Base-by-base conservation (phyloP, 2,797 vertebrate genomes). In the Anguilla megastoma region DNA sequence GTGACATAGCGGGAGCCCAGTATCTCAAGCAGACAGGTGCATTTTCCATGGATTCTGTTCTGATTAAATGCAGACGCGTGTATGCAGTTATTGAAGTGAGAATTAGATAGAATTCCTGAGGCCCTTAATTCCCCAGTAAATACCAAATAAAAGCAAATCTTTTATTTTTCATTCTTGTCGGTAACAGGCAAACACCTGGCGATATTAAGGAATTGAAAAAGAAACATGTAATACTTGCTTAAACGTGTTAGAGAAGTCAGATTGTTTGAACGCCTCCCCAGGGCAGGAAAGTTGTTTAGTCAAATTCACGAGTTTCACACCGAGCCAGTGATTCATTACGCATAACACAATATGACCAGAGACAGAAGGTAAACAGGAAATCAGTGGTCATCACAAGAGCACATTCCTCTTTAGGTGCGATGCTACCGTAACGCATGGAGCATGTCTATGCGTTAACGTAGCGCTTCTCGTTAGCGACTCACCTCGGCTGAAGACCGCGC, bases 401-500 rank as follows among this genome's bases (percentile, higher is more conserved):
- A 41, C 9, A 2, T 82, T 87, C 33, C 7, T 83, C 10, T 50
- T 63, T 71, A 60, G 14, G 33, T 14, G 16, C 33, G 4, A 41
- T 2, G 1, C 10, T 36, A 33, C 69, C n/a, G 10, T 71, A 5
- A 27, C 18, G 24, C 4, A 1, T 8, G 1, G 8, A 12, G n/a
- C 2, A 30, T 0, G 21, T 5, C 60, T 1, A 0, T 10, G 69
- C 21, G 18, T 9, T 27, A 12, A 18, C 33, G 74, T 6, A 69
- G 58, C 2, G 7, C 21, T 18, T 36, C 10, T n/a, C 52, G 16
- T 69, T 3, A 5, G 16, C 2, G n/a, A n/a, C 85, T 95, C 90
- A 99, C 99, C 99, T 97, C 98, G 96, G 94, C 97, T 99, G 95
- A 99, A 99, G 93, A 99, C 98, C 85, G 97, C 96, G 91, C 98